Base-by-base conservation (phyloP, 2,797 vertebrate species). In the Siniperca undulata region DNA sequence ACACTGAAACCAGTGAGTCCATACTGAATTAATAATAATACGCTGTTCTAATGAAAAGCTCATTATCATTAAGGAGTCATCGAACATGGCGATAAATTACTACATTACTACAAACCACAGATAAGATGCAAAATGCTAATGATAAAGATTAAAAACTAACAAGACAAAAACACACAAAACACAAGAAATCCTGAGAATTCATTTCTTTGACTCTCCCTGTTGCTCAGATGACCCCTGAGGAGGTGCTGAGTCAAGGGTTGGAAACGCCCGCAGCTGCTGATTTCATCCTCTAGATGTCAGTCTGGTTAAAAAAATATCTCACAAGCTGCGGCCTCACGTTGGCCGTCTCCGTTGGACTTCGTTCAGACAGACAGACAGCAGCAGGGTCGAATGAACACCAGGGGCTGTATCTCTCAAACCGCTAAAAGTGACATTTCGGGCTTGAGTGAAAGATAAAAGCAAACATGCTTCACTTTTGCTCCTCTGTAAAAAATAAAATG, bases 271-370 rank as follows among this genome's bases (percentile, higher is more conserved):
- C 80, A 82, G 48, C 22, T 53, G 30, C 74, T 50, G 50, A 30
- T 22, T 60, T 14, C 9, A 12, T 68, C 83, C 92, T 74, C 86
- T 67, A 89, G 91, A 71, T 86, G 92, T 86, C 88, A 84, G 64
- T 71, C 56, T 83, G 58, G 40, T 27, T 70, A 36, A 44, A 20
- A 53, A 20, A 14, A 5, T 3, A 5, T 46, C 52, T 30, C 2
- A 55, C 7, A 17, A 4, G 20, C 27, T 5, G 17, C 44, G 66
- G 8, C 19, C 11, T 48, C 9, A 4, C 3, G 7, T 12, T 40
- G 7, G 10, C 52, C 6, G 5, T 42, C 6, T 42, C 24, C 22
- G 38, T 30, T 40, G 38, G 2, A 34, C n/a, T n/a, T 46, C 2
- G n/a, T 20, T 53, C 19, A 34, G 7, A 24, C 27, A 27, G 27